Evolutionary conservation across 2,797 vertebrate genomes (phyloP), one percentile per base, ranked within the genome.

Genomic region (Petrocephalus schoutedeni): DNA sequence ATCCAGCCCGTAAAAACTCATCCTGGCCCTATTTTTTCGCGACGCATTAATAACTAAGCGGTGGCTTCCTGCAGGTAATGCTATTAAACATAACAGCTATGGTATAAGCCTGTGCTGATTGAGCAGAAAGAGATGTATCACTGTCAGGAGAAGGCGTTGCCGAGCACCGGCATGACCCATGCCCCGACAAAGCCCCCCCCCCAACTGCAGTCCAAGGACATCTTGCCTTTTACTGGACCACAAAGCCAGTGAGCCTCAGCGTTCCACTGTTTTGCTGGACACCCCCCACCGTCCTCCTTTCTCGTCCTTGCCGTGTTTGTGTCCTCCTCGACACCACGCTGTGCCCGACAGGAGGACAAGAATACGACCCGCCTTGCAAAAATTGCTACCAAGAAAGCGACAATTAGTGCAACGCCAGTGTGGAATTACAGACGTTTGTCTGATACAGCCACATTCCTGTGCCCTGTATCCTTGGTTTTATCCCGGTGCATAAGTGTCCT

Each of bases 61-160:
- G 91, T 89, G 87, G 90, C 92, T 92, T 92, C 92, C 85, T 67
- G 77, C 91, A 94, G 93, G 94, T 95, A 95, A 96, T 95, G 92
- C 94, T 92, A 95, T 96, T 95, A 95, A 95, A 94, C 91, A 93
- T 89, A 93, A 94, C 94, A 95, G 92, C 92, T 93, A 91, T 89
- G 91, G 92, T 94, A 94, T 93, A 94, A 93, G 93, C 92, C 90
- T 6, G 56, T 90, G 94, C 95, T 95, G 94, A 95, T 92, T 0
- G 90, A 92, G 94, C 94, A 95, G 91, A 88, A 92, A 90, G 92
- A 93, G 92, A 94, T 28, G 89, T 92, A 91, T 91, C 86, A 89
- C 89, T 94, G 94, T 95, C 92, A 45, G 89, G 92, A 92, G 91
- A 93, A 87, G 94, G 95, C 95, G 93, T 94, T 94, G 90, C 93